Evolutionary conservation across 2,797 vertebrate genomes (phyloP).

Genomic region (Falco biarmicus): DNA sequence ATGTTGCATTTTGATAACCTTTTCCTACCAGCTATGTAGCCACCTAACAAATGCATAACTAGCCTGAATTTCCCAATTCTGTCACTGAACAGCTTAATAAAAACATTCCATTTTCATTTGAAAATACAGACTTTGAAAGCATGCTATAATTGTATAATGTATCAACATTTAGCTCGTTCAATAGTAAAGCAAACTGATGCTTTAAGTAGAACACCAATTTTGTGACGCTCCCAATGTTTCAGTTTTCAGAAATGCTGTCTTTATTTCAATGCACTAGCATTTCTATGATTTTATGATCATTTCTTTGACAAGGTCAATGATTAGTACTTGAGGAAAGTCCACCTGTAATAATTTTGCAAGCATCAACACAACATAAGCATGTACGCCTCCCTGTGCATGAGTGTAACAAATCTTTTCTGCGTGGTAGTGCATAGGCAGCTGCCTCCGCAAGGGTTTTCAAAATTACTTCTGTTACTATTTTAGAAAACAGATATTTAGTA

Average conservation of each 20-base stretch:
- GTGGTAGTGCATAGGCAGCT: fast-evolving
- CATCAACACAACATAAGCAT: not conserved
- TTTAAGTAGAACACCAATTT: not conserved
- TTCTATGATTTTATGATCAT: not conserved
- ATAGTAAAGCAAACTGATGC: not conserved
- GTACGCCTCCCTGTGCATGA: not conserved
- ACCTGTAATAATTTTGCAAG: not conserved
- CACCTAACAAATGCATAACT: not conserved
- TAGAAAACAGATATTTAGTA: too few species aligned
- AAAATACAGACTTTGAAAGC: not conserved
- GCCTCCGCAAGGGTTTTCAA: not conserved
- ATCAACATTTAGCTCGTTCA: not conserved
- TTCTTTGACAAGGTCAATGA: not conserved
- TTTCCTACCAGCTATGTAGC: not conserved
- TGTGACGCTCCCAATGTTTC: not conserved
- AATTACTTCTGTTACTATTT: not conserved
- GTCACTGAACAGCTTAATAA: not conserved
- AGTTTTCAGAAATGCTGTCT: not conserved
- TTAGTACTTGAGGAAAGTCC: not conserved
- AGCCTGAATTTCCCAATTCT: not conserved
- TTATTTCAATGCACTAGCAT: not conserved
- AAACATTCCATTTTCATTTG: not conserved
- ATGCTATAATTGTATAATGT: not conserved
- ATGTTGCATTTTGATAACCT: not conserved
- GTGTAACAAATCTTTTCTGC: not conserved